These are phyloP conservation scores for Cryptoprocta ferox DNA, from an alignment of 2,797 vertebrate genomes.

Conservation along the genomic window DNA sequence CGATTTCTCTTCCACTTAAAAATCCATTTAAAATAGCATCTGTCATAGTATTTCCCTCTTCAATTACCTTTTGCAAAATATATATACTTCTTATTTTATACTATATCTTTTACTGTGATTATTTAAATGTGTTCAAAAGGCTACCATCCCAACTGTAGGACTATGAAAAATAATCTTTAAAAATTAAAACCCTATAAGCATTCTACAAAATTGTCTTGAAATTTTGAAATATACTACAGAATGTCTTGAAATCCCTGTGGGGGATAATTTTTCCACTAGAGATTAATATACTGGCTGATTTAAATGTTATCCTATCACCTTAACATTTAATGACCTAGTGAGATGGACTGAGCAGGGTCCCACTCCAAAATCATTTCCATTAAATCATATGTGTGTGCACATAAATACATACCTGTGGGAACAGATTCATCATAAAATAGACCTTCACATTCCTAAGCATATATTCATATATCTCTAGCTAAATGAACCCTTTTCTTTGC, in stretches of 20 bases:
- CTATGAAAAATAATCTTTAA: background rate
- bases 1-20: background rate
- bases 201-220: background rate
- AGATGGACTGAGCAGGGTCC: background rate
- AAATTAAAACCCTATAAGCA: background rate
- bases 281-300: background rate
- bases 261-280: background rate
- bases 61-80: background rate
- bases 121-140: background rate
- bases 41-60: background rate
- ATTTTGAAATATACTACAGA: background rate
- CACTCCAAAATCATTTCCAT: background rate
- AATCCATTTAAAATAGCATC: background rate
- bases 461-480: background rate
- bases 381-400: background rate
- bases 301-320: background rate
- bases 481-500: background rate
- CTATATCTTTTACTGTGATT: background rate
- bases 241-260: background rate
- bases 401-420: background rate
- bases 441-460: background rate
- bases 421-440: background rate
- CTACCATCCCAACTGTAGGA: background rate
- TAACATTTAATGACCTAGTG: background rate
- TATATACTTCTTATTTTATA: background rate